Base-by-base conservation (phyloP, 2,888 invertebrate species). In the Laspeyria flexula region DNA sequence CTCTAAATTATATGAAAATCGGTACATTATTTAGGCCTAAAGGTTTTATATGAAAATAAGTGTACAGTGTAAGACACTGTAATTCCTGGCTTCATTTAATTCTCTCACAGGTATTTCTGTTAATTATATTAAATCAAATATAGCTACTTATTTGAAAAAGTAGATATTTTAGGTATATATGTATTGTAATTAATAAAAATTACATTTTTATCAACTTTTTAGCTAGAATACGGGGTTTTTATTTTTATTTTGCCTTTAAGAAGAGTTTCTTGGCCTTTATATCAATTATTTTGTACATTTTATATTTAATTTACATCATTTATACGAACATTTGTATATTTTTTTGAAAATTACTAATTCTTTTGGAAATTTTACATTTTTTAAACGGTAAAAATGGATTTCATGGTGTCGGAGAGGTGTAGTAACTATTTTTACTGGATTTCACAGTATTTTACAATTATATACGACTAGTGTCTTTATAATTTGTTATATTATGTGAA, bases 11-110 rank as follows among this genome's bases (percentile, higher is more conserved):
- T 34, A 30, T 1, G 16, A 39, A 34, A 33, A 41, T 40, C 33
- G 9, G 27, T 35, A 21, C 23, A 12, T 11, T 46, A 30, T 4
- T 63, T 63, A 65, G 63, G 65, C 63, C 65, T 63, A 63, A 40
- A 46, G 4, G 5, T 30, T 35, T 31, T 25, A 16, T 0, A 0
- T 6, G 27, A 11, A 25, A 34, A 33, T 9, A 33, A 33, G 1
- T 15, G 15, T 12, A 15, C n/a, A n/a, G n/a, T n/a, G 1, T 15
- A 30, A 3, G 11, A 33, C 11, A 1, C n/a, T n/a, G n/a, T n/a
- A n/a, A n/a, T n/a, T n/a, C 1, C n/a, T n/a, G 13, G 25, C 5
- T 25, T 1, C 7, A 25, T 3, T 25, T 25, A 4, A 25, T 1
- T 7, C 25, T 25, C 7, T 25, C 5, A 1, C 4, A 7, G 5